Evolutionary conservation across 2,797 vertebrate genomes (phyloP).

Genomic region (Cichlasoma orientale): DNA sequence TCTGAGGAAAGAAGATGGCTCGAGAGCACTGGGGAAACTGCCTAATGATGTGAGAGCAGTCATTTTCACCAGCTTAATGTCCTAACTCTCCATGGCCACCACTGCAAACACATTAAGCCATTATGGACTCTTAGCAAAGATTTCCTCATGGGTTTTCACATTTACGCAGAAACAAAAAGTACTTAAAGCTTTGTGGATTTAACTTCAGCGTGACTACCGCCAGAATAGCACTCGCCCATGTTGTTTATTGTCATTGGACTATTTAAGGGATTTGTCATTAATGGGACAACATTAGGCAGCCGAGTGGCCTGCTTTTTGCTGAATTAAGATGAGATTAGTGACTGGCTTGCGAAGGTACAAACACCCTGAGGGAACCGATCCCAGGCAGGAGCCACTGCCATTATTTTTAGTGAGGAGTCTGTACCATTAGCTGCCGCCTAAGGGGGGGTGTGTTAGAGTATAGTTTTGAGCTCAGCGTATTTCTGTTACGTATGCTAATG

Average conservation of each 20-base stretch:
- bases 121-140: conserved; percentile 50
- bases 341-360: conserved; percentile 27
- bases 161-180: conserved; percentile 24
- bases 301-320: conserved; percentile 11
- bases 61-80: conserved; percentile 59
- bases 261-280: conserved; percentile 34
- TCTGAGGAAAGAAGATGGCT: conserved; percentile 16
- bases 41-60: conserved; percentile 62
- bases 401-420: conserved; percentile 39
- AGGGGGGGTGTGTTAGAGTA: conserved; percentile 24
- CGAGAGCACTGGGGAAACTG: conserved; percentile 35
- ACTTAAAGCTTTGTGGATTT: conserved; percentile 25
- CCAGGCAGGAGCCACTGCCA: conserved; percentile 13
- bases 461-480: conserved; percentile 38
- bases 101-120: conserved; percentile 65
- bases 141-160: conserved; percentile 39
- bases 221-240: background rate
- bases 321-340: conserved; percentile 41
- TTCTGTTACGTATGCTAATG: conserved; percentile 46
- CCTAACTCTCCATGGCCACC: conserved; percentile 47
- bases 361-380: conserved; percentile 26
- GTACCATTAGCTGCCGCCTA: conserved; percentile 52
- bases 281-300: conserved; percentile 25
- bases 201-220: conserved; percentile 9
- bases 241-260: conserved; percentile 30